These are phyloP conservation scores for Neoniphon sammara DNA, from an alignment of 2,797 vertebrate genomes.

Conservation along the genomic window DNA sequence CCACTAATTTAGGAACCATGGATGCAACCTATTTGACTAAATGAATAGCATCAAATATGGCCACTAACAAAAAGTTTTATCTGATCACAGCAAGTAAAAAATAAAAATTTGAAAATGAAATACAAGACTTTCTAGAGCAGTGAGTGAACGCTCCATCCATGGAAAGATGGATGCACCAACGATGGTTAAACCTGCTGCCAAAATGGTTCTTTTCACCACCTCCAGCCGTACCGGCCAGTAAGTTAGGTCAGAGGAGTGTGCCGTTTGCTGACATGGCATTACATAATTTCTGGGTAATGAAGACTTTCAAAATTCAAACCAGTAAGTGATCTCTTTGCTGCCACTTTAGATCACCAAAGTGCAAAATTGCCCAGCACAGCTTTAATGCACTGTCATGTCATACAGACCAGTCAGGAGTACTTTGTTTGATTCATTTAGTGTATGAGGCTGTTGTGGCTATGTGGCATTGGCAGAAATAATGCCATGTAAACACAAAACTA, in stretches of 20 bases:
- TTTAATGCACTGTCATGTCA: constrained; percentile 12
- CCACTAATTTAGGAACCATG: background rate
- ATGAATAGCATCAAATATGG: constrained; percentile 3
- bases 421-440: constrained; percentile 21
- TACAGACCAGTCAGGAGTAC: background rate
- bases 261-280: constrained; percentile 28
- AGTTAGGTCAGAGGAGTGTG: background rate
- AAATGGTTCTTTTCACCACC: constrained; percentile 11
- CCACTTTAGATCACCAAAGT: background rate
- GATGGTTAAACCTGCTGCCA: constrained; percentile 36
- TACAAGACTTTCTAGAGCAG: constrained; percentile 41
- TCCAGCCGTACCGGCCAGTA: constrained; percentile 29
- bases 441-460: constrained; percentile 28
- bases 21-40: constrained; percentile 1
- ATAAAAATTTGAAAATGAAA: constrained; percentile 62
- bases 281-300: background rate
- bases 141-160: constrained; percentile 38
- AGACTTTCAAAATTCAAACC: constrained; percentile 2
- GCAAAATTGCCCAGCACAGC: background rate
- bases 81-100: constrained; percentile 37
- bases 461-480: constrained; percentile 48
- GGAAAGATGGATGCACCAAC: constrained; percentile 43
- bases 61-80: constrained; percentile 49
- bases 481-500: constrained; percentile 63
- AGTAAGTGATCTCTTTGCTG: background rate